Conservation (phyloP, 2,888 invertebrate species). For the Polydrusus pterygomalis region DNA sequence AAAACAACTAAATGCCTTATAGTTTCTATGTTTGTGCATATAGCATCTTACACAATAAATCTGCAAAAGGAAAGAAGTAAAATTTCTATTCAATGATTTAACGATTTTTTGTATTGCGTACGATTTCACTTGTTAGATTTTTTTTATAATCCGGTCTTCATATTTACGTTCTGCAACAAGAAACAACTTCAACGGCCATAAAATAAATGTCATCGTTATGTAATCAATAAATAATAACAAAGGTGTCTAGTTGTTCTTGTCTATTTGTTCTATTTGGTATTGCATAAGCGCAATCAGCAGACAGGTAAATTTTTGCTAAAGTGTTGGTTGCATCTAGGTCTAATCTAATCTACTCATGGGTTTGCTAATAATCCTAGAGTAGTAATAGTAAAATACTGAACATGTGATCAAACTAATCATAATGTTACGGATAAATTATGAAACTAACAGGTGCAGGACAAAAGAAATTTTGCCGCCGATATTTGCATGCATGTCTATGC, state of each 20-base stretch:
- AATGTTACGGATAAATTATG: too few relatives aligned
- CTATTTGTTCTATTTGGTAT: constrained; percentile 26
- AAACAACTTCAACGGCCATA: constrained; percentile 17
- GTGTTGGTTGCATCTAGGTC: not conserved
- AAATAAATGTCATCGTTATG: constrained; percentile 37
- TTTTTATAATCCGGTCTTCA: constrained; percentile 25
- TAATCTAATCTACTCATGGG: not conserved
- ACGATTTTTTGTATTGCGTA: constrained; percentile 16
- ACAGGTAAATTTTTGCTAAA: not conserved
- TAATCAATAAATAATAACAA: constrained; percentile 27
- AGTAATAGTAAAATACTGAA: too few relatives aligned
- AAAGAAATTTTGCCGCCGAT: too few relatives aligned
- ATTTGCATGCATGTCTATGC: too few relatives aligned
- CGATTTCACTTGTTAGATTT: constrained; percentile 22
- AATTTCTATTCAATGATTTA: constrained; percentile 24
- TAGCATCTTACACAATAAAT: not conserved
- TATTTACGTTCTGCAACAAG: constrained; percentile 23
- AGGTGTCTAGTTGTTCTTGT: constrained; percentile 11
- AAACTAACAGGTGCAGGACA: too few relatives aligned
- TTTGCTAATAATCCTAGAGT: too few relatives aligned
- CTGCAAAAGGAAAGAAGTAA: constrained; percentile 11
- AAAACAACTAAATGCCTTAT: not conserved
- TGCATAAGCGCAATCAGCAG: constrained; percentile 18
- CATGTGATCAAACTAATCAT: too few relatives aligned
- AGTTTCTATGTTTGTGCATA: not conserved